These are phyloP conservation scores for Isurus oxyrinchus DNA, from an alignment of 2,113 vertebrate genomes.

Conservation along the genomic window DNA sequence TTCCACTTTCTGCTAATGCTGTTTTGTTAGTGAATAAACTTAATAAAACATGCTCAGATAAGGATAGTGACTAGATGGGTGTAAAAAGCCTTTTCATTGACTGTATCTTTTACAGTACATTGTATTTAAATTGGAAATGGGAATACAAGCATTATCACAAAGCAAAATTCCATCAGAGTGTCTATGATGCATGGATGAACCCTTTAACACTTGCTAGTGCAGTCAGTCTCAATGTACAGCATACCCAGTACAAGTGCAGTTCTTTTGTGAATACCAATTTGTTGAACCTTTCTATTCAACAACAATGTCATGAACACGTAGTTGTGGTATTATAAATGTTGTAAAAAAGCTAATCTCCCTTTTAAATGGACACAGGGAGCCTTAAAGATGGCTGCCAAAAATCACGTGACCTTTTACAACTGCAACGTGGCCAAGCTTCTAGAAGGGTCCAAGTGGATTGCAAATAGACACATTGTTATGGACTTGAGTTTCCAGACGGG, in stretches of 20 bases:
- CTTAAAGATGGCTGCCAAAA: too few relatives aligned
- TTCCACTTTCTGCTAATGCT: not conserved
- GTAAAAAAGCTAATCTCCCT: too few relatives aligned
- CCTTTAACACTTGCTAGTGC: not conserved
- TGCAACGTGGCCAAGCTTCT: too few relatives aligned
- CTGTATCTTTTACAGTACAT: not conserved
- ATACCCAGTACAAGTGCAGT: not conserved
- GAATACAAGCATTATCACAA: not conserved
- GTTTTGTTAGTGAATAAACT: not conserved
- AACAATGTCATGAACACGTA: too few relatives aligned
- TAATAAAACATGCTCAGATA: not conserved
- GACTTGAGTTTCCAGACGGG: too few relatives aligned
- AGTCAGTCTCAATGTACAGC: not conserved
- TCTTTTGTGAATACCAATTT: not conserved
- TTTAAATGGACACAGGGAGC: too few relatives aligned
- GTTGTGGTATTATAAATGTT: too few relatives aligned
- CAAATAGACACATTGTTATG: too few relatives aligned
- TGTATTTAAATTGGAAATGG: not conserved
- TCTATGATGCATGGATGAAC: not conserved
- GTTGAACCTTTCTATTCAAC: not conserved
- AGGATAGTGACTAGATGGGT: not conserved
- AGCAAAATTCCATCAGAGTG: not conserved
- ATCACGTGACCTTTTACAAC: too few relatives aligned
- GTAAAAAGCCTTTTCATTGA: not conserved
- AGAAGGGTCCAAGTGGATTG: too few relatives aligned